Conservation (phyloP, 2,113 vertebrate species). For the Pachypanchax playfairii region DNA sequence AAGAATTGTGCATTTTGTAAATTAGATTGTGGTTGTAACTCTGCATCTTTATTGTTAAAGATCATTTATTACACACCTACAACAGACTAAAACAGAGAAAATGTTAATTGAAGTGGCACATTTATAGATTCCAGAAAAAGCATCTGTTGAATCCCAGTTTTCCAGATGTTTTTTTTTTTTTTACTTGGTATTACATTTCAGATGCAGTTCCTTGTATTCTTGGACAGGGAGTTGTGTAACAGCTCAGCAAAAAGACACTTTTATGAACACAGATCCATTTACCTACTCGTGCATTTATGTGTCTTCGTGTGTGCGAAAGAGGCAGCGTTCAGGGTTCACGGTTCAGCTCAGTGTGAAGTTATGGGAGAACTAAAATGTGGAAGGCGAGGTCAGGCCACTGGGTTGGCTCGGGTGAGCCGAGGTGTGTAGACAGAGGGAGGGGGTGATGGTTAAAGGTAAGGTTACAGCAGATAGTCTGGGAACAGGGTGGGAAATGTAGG, state of each 20-base stretch:
- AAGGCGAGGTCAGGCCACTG: conserved; percentile 56
- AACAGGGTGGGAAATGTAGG: conserved; percentile 47
- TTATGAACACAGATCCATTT: conserved; percentile 27
- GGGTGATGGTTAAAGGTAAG: conserved; percentile 60
- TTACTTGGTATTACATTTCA: conserved; percentile 26
- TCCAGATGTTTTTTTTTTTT: conserved; percentile 10
- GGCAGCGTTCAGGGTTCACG: conserved; percentile 10
- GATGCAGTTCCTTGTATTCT: conserved; percentile 1
- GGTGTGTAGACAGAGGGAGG: conserved; percentile 18
- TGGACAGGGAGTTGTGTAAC: conserved; percentile 29
- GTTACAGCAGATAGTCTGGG: conserved; percentile 52
- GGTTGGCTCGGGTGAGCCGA: conserved; percentile 29
- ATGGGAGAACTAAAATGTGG: conserved; percentile 58
- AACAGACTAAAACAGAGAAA: too few relatives aligned
- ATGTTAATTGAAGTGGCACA: background rate
- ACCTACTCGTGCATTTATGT: conserved; percentile 12
- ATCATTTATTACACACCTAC: too few relatives aligned
- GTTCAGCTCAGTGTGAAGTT: conserved; percentile 69
- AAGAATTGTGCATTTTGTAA: too few relatives aligned
- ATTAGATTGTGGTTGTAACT: too few relatives aligned
- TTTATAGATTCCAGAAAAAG: background rate
- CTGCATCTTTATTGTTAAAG: too few relatives aligned
- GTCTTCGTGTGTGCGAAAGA: conserved; percentile 8
- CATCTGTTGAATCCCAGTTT: conserved; percentile 7
- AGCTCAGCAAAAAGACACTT: conserved; percentile 13